Evolutionary conservation across 2,888 invertebrate species (phyloP).

Genomic region (Stramonita haemastoma): DNA sequence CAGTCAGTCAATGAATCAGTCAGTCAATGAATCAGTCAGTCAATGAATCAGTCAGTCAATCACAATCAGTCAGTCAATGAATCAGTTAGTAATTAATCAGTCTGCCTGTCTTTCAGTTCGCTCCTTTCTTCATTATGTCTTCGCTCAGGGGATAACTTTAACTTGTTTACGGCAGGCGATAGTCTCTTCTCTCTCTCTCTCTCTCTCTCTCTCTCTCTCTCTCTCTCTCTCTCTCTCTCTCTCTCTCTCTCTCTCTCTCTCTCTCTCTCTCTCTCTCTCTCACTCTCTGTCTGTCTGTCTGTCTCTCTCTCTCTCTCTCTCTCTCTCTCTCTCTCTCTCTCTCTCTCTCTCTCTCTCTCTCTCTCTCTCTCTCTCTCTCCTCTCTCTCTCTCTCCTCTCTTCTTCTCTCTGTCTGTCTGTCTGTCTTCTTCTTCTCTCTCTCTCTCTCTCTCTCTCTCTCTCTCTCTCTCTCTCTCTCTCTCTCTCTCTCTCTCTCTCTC

Average conservation of each 20-base stretch:
- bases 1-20: no score
- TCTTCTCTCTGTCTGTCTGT: not conserved
- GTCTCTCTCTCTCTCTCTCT: not conserved
- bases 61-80: no score
- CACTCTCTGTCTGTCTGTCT: not conserved
- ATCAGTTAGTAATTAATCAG: no score
- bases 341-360: not conserved
- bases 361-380: no score
- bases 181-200: slow-evolving; percentile 10
- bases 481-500: not conserved
- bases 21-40: no score
- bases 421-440: not conserved
- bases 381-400: not conserved
- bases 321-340: not conserved
- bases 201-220: not conserved
- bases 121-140: no score
- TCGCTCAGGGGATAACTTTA: no score
- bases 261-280: not conserved
- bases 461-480: not conserved
- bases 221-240: not conserved
- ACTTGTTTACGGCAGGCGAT: no score
- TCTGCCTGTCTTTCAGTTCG: no score
- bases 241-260: not conserved
- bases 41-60: no score
- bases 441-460: not conserved